Evolutionary conservation across 2,888 invertebrate genomes (phyloP).

Genomic region (Epinotia bilunana): DNA sequence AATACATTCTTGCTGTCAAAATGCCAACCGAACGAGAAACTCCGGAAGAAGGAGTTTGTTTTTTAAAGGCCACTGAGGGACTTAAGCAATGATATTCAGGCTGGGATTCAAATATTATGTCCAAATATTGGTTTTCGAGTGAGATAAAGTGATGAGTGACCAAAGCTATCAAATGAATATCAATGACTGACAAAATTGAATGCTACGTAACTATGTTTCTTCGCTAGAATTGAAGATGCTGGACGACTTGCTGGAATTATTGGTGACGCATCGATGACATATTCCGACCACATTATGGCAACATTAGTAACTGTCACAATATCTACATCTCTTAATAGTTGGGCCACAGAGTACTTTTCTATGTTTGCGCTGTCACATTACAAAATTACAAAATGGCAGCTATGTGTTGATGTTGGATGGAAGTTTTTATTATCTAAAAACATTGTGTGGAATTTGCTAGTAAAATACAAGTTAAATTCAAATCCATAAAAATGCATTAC

Average conservation of each 20-base stretch:
- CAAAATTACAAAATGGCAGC: constrained; percentile 31
- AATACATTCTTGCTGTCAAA: constrained; percentile 34
- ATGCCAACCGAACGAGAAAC: background rate
- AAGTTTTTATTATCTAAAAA: constrained; percentile 2
- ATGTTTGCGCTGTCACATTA: background rate
- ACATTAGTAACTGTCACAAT: constrained; percentile 12
- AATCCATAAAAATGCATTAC: constrained; percentile 51
- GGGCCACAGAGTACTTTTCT: too few species aligned
- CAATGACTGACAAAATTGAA: background rate
- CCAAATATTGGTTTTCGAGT: background rate
- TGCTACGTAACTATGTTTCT: background rate
- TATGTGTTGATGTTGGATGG: constrained; percentile 10
- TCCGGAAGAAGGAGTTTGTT: background rate
- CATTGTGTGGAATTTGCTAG: background rate
- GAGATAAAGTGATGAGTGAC: background rate
- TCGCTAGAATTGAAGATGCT: background rate
- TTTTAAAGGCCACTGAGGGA: background rate
- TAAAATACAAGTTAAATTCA: background rate
- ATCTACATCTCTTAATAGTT: too few species aligned
- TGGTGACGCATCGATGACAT: too few species aligned
- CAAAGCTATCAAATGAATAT: background rate
- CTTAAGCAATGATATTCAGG: background rate
- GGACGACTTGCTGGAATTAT: background rate
- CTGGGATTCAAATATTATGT: background rate
- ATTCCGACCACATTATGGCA: constrained; percentile 7